Evolutionary conservation across 23 tunicate species (phyloP).

Genomic region (Botrylloides violaceus): DNA sequence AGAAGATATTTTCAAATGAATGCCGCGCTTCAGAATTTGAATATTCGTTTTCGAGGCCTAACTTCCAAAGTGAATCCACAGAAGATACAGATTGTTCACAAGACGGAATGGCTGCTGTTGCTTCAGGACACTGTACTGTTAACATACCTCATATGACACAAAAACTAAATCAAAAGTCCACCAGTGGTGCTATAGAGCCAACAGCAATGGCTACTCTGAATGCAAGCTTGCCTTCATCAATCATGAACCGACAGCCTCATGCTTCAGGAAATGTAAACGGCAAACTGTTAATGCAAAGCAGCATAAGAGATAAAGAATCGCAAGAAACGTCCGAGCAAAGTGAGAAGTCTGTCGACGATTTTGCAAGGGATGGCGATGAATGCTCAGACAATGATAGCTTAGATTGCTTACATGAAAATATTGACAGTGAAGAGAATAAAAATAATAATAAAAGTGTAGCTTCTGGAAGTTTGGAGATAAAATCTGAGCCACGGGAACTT

Average conservation of each 20-base stretch:
- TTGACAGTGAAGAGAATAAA: too few relatives aligned
- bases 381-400: too few relatives aligned
- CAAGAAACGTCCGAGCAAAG: too few relatives aligned
- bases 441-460: neutral
- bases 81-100: neutral
- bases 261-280: slow-evolving; percentile 23
- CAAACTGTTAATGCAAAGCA: slow-evolving; percentile 8
- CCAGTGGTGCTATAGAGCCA: slow-evolving; percentile 16
- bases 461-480: neutral
- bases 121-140: slow-evolving; percentile 12
- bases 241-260: slow-evolving; percentile 15
- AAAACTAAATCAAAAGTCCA: neutral
- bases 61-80: too few relatives aligned
- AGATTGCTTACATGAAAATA: too few relatives aligned
- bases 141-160: neutral
- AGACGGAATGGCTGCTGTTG: slow-evolving; percentile 6
- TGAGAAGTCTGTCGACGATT: too few relatives aligned
- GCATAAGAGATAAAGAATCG: too few relatives aligned
- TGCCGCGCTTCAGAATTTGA: neutral
- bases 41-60: neutral
- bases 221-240: slow-evolving; percentile 25
- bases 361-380: too few relatives aligned
- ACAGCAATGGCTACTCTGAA: neutral
- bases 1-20: neutral
- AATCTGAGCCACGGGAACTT: slow-evolving; percentile 4